Percentiles rank a stretch among this genome's conserved stretches.
Conservation (phyloP, 2,888 invertebrate species). For the Pachydiplax longipennis region DNA sequence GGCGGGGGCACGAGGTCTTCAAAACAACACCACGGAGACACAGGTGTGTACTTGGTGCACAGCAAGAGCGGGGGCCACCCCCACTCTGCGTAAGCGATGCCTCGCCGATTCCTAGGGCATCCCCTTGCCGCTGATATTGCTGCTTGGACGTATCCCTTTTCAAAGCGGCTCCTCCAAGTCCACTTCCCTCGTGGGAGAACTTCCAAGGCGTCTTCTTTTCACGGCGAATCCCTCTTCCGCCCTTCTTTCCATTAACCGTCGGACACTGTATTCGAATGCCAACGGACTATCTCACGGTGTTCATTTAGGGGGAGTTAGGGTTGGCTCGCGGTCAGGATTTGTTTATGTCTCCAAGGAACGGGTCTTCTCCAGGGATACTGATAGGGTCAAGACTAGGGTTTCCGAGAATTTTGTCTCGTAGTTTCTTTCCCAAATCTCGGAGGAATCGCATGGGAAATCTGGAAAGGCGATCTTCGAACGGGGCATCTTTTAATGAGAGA, state of each 20-base stretch:
- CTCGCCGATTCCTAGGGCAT: neutral
- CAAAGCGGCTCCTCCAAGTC: neutral
- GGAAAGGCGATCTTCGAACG: too few species aligned
- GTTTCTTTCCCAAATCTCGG: too few species aligned
- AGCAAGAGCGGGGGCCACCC: neutral
- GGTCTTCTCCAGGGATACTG: too few species aligned
- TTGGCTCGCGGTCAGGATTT: too few species aligned
- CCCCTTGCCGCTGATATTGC: neutral
- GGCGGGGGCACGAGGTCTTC: neutral
- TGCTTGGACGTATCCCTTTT: neutral
- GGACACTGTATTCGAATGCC: neutral
- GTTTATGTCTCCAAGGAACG: too few species aligned
- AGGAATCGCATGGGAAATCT: too few species aligned
- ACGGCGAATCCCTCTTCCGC: neutral
- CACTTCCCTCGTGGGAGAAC: neutral
- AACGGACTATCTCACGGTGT: neutral
- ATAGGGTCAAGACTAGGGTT: too few species aligned
- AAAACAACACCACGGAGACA: neutral
- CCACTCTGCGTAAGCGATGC: neutral
- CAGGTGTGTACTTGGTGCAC: neutral
- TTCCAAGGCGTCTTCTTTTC: neutral
- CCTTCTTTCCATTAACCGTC: neutral
- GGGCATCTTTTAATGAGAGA: too few species aligned
- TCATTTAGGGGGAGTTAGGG: neutral
- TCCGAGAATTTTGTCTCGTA: too few species aligned